Evolutionary conservation across 2,113 vertebrate genomes (phyloP), one percentile per base, ranked within the genome.

Genomic region (Chinchilla lanigera): DNA sequence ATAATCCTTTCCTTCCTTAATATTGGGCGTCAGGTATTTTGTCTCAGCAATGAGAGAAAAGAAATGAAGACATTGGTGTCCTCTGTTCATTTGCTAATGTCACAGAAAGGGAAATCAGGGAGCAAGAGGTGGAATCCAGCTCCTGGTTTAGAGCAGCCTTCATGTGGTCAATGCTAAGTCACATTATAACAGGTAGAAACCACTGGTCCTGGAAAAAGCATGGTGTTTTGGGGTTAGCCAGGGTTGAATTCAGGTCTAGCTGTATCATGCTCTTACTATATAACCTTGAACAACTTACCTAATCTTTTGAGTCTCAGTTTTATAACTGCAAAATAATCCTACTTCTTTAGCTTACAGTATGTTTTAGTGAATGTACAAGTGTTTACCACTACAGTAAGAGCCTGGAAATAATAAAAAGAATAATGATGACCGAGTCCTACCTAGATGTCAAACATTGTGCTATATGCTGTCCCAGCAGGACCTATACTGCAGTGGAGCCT

Each of bases 381-480:
- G 30, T 35, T 78, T 8, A 56, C n/a, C 60, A 16, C 0, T 30
- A 6, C 44, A 60, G 7, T 14, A 47, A 65, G 8, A 61, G 4
- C 35, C 7, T 2, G 7, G 22, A 1, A 1, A 47, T 11, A 11
- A 41, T 28, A 11, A 12, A 20, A 7, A 12, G 35, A n/a, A 44
- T 12, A 58, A 56, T 7, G 8, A 26, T 47, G 28, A 26, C 3
- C 2, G 47, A 44, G 35, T 35, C 41, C 47, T n/a, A 28, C 83
- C 38, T 33, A 9, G 30, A 1, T 13, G 60, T 63, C 80, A 30
- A 61, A 26, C 0, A 0, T 22, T 41, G 0, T 11, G 19, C 78
- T 92, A 0, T 1, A 0, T 0, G 33, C 56, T 80, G 30, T 3
- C 67, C 17, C 22, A 5, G 67, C 56, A 58, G 81, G 50, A 52